Evolutionary conservation across 2,888 invertebrate genomes (phyloP), one percentile per base, ranked within the genome.

Genomic region (Silvanus unidentatus): DNA sequence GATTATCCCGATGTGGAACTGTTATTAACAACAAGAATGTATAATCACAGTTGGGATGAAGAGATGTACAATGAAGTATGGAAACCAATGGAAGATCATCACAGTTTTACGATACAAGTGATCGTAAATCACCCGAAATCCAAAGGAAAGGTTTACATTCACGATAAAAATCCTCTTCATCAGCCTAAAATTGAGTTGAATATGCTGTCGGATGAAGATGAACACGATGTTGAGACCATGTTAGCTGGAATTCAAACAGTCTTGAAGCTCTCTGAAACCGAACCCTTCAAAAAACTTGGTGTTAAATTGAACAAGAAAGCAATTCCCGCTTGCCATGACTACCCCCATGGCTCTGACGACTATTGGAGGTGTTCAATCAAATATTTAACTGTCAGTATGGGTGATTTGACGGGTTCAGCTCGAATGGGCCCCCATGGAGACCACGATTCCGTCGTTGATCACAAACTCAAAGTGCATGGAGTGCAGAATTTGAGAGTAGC

Each of bases 151-250:
- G 57, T 90, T 0, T 78, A 76, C 63, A 73, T 95, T 10, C 80
- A 77, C 57, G 81, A 84, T 32, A 80, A 73, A 15, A 80, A 92
- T 71, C 88, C 91, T 0, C 77, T 81, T 36, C 80, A 83, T 28
- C 79, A 82, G 55, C 91, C 93, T 0, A 70, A 80, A n/a, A 80
- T 94, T 55, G 81, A 87, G 57, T 84, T 89, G 0, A 88, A 92
- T 59, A 92, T 92, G 65, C 77, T 91, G 47, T 76, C 78, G 0
- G 78, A 87, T 60, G 73, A 75, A n/a, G 70, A 66, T 30, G 63
- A 65, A n/a, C 42, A 56, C 13, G 89, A 90, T 57, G 66, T 81
- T 1, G 74, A 77, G 12, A 81, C 80, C 0, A 67, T 84, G 4
- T 72, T 84, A 1, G 55, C 56, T 2, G 79, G 81, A 0, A 75